Conservation (phyloP, 2,113 vertebrate species). For the Brachypodius melanocephalos region DNA sequence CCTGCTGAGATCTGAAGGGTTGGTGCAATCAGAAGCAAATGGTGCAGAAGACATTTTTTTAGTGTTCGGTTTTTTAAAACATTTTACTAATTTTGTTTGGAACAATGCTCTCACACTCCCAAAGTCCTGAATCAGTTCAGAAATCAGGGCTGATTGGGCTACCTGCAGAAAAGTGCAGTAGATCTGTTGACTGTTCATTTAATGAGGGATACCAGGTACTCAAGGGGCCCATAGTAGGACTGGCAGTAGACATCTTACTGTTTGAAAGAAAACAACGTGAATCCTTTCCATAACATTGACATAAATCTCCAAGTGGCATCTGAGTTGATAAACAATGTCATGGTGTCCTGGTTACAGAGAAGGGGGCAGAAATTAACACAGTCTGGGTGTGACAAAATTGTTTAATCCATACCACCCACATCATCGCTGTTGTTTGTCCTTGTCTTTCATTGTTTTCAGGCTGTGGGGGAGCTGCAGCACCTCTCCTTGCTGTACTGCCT, state of each 20-base stretch:
- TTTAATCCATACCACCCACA: background rate
- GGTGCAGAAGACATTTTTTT: background rate
- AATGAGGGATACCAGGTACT: background rate
- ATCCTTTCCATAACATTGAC: background rate
- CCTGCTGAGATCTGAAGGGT: background rate
- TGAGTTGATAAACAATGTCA: background rate
- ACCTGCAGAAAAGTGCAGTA: background rate
- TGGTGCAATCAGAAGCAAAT: background rate
- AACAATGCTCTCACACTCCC: background rate
- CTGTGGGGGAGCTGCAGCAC: background rate
- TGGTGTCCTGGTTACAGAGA: background rate
- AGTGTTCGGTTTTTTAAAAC: background rate
- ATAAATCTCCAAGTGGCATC: background rate
- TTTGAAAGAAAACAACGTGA: background rate
- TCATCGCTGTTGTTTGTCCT: accelerated
- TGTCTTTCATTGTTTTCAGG: background rate
- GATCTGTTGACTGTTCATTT: background rate
- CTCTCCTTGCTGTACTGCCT: background rate
- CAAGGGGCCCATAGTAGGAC: background rate
- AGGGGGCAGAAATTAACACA: background rate
- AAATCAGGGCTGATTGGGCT: background rate
- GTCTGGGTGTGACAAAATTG: background rate
- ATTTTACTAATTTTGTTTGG: background rate
- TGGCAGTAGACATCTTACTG: background rate
- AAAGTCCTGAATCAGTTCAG: background rate